Percentiles rank a stretch among this genome's conserved stretches.
Conservation (phyloP, 2,797 vertebrate genomes). For the Parauchenoglanis punctatus region DNA sequence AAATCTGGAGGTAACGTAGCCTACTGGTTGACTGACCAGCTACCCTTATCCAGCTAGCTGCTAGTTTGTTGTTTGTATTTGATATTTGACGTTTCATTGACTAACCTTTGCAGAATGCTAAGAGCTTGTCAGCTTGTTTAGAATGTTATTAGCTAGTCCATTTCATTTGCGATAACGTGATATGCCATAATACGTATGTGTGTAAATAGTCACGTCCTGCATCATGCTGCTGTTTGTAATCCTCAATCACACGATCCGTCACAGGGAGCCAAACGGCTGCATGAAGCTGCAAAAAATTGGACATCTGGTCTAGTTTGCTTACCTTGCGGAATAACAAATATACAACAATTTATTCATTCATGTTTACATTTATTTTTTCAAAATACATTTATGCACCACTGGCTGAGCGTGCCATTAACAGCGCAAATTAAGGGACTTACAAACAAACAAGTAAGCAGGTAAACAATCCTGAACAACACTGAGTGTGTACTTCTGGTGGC, state of each 20-base stretch:
- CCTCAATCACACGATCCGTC: not conserved
- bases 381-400: not conserved
- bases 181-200: not conserved
- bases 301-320: not conserved
- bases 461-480: not conserved
- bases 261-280: not conserved
- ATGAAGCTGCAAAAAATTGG: not conserved
- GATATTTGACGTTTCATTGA: not conserved
- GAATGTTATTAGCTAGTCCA: not conserved
- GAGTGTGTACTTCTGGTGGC: not conserved
- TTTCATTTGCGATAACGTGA: not conserved
- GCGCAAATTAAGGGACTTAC: not conserved
- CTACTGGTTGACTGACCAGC: not conserved
- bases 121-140: not conserved
- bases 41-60: not conserved
- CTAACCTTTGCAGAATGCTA: not conserved
- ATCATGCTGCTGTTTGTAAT: not conserved
- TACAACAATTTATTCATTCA: not conserved
- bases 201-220: too few relatives aligned
- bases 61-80: not conserved
- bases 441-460: not conserved
- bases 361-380: not conserved
- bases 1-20: not conserved
- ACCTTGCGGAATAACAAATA: conserved; percentile 1
- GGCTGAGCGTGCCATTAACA: not conserved